Percentiles rank a stretch among this genome's conserved stretches.
phyloP scores from a whole-genome alignment of 1,140 invertebrate species.

The Laupala kohalensis region DNA sequence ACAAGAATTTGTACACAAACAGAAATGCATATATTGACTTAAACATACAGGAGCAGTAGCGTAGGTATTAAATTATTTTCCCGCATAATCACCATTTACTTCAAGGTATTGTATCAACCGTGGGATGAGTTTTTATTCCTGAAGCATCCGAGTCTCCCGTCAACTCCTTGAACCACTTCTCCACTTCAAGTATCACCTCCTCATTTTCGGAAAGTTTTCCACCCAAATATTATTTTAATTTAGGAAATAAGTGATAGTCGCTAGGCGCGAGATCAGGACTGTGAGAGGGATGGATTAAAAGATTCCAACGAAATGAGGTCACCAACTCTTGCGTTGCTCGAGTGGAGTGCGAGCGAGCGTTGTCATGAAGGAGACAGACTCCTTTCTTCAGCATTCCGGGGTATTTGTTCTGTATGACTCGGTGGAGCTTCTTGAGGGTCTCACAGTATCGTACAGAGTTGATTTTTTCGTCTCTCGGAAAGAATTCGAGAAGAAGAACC shows the following conservation, averaged over 20 bases:
- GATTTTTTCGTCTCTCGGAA: slow-evolving; percentile 19
- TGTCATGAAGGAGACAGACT: slow-evolving; percentile 24
- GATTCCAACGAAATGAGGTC: slow-evolving; percentile 23
- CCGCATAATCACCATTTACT: neutral
- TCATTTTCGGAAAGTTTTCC: too few relatives aligned
- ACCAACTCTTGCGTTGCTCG: slow-evolving; percentile 12
- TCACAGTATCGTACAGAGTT: slow-evolving; percentile 18
- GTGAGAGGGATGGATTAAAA: slow-evolving; percentile 25
- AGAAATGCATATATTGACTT: neutral
- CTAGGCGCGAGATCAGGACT: slow-evolving; percentile 22
- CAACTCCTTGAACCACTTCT: too few relatives aligned
- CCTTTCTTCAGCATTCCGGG: slow-evolving; percentile 14
- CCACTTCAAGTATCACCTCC: too few relatives aligned
- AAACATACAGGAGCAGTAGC: neutral
- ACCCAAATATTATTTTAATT: too few relatives aligned
- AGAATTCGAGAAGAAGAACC: slow-evolving; percentile 20
- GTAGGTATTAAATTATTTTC: neutral
- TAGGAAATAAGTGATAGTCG: neutral
- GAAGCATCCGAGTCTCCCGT: too few relatives aligned
- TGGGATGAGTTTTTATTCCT: neutral
- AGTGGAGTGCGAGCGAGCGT: slow-evolving; percentile 22
- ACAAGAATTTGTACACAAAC: neutral
- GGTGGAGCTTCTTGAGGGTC: slow-evolving; percentile 15
- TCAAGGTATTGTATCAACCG: neutral
- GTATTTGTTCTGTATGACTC: slow-evolving; percentile 17